Base-by-base conservation (phyloP, 2,113 vertebrate genomes). In the Hemibagrus wyckioides region DNA sequence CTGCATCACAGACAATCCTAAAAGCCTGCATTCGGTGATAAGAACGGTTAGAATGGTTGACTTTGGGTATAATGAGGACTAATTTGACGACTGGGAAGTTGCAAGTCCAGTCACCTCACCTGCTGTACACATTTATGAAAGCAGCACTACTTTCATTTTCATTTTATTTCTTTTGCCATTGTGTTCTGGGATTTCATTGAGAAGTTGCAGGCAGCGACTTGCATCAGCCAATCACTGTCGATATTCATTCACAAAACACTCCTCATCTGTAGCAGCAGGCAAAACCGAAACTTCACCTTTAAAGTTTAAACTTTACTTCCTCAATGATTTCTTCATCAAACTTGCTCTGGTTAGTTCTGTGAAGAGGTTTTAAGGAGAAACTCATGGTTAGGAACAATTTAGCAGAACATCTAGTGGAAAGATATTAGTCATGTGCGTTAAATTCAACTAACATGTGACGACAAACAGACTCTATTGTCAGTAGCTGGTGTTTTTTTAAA, bases 361-460 rank as follows among this genome's bases (percentile, higher is more conserved):
- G 19, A 23, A 25, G 8, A 41, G 19, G 21, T 25, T 25, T 41
- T 10, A 25, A 73, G 10, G 25, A 61, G 59, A n/a, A 61, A 61
- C 25, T 25, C 19, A 6, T 48, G 9, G 5, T 57, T 57, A 57
- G 17, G 56, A 57, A 6, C 56, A 21, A 6, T 57, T 21, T 19
- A 21, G 25, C 23, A 21, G 23, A 14, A 75, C 1, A 11, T 4
- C 71, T 48, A 75, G 71, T 23, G 17, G 19, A 8, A 25, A 44
- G 17, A 41, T 11, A 36, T 75, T 19, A 2, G 33, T 25, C 71
- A 41, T 21, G 52, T 36, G 80, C 73, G 73, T 57, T 84, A 54
- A 36, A 86, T 59, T 91, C 54, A 88, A 88, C 91, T 90, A 86
- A 81, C 89, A 92, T 86, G 86, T 61, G 85, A 88, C 87, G 75